Evolutionary conservation across 2,797 vertebrate species (phyloP).

Genomic region (Echiichthys vipera): DNA sequence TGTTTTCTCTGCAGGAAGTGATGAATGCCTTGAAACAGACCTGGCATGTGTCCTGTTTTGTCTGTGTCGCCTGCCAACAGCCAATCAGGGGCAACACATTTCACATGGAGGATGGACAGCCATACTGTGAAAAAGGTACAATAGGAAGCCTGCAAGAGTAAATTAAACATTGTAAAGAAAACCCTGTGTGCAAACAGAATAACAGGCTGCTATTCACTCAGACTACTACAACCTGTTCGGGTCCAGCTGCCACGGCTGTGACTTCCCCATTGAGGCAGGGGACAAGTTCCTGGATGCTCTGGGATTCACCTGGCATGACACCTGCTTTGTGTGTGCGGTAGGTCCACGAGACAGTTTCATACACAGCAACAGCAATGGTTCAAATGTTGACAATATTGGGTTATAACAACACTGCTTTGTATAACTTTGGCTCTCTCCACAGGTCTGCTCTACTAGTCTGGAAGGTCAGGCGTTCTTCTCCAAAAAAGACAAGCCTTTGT

Average conservation of each 20-base stretch:
- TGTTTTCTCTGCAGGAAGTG: conserved; percentile 88
- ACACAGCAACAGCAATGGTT: background rate
- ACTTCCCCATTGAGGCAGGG: conserved; percentile 98
- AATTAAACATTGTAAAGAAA: background rate
- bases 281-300: conserved; percentile 97
- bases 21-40: conserved; percentile 99
- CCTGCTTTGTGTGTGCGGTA: conserved; percentile 97
- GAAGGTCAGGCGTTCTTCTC: conserved; percentile 97
- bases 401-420: conserved; percentile 11
- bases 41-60: conserved; percentile 97
- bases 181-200: background rate
- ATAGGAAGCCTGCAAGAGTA: too few relatives aligned
- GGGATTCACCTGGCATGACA: conserved; percentile 97
- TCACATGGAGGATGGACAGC: conserved; percentile 97
- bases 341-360: conserved; percentile 61
- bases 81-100: conserved; percentile 96
- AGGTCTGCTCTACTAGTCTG: conserved; percentile 94
- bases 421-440: conserved; percentile 30
- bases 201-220: conserved; percentile 61
- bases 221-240: conserved; percentile 97
- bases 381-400: background rate
- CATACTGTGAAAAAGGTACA: conserved; percentile 96
- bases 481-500: conserved; percentile 97
- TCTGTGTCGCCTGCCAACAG: conserved; percentile 93
- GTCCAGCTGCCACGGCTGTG: conserved; percentile 94